Evolutionary conservation across 2,113 vertebrate genomes (phyloP).

Genomic region (Lota lota): DNA sequence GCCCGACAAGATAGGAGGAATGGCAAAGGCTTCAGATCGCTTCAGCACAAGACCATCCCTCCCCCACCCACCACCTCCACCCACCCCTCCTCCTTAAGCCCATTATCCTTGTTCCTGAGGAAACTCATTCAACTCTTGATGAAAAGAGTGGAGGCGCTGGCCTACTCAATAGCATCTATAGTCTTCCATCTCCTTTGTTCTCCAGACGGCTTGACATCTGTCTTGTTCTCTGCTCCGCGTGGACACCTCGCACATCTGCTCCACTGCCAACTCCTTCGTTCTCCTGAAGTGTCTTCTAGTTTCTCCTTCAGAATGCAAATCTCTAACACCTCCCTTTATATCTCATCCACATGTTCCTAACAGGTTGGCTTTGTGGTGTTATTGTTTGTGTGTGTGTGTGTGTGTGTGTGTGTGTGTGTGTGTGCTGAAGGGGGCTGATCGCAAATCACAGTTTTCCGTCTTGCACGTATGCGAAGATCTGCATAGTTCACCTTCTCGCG

Average conservation of each 20-base stretch:
- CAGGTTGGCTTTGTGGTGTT: too few species aligned
- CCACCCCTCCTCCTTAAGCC: not conserved
- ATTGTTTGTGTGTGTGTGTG: too few species aligned
- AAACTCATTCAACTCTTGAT: constrained; percentile 10
- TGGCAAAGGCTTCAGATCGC: not conserved
- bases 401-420: too few species aligned
- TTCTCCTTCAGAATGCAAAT: too few species aligned
- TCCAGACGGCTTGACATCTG: constrained; percentile 46
- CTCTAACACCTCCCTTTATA: too few species aligned
- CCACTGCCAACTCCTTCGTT: not conserved
- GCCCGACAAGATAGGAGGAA: too few species aligned
- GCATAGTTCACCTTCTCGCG: constrained; percentile 8
- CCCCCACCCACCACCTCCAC: not conserved
- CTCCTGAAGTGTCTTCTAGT: too few species aligned
- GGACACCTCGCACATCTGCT: not conserved
- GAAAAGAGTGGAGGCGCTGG: constrained; percentile 1
- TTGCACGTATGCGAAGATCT: too few species aligned
- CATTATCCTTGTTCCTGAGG: constrained; percentile 10
- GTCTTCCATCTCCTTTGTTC: constrained; percentile 32
- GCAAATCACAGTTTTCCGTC: too few species aligned
- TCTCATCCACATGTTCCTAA: too few species aligned
- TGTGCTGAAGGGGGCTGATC: too few species aligned
- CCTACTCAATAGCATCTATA: constrained; percentile 28
- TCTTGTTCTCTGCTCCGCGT: constrained; percentile 11
- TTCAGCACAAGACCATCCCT: not conserved